Evolutionary conservation across 2,113 vertebrate species (phyloP).

Genomic region (Erpornis zantholeuca): DNA sequence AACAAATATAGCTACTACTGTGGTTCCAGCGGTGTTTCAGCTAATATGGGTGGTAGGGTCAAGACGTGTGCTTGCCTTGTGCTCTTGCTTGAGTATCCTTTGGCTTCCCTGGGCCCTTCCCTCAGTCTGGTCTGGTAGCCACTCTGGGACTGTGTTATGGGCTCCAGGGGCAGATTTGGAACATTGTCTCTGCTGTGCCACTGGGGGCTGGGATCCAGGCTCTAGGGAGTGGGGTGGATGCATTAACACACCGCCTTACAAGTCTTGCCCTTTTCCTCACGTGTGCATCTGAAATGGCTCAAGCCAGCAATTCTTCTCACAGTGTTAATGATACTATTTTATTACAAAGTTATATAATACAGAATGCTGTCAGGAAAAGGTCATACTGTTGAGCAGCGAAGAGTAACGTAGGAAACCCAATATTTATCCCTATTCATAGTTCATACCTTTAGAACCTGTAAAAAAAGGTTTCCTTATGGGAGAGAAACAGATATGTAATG

Average conservation of each 20-base stretch:
- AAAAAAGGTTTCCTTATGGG: neutral
- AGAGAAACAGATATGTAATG: neutral
- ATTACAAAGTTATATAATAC: neutral
- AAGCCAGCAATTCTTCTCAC: neutral
- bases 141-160: neutral
- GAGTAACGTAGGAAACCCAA: neutral
- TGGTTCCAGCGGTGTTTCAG: neutral
- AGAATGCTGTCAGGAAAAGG: neutral
- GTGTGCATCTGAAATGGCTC: neutral
- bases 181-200: neutral
- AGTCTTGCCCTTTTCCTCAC: neutral
- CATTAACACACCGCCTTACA: too few species aligned
- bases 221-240: neutral
- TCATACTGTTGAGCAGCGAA: neutral
- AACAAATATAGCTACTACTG: neutral
- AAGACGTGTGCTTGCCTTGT: neutral
- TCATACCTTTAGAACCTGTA: neutral
- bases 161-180: neutral
- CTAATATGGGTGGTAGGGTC: neutral
- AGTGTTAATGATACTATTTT: neutral
- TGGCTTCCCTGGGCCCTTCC: neutral
- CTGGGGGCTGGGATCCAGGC: neutral
- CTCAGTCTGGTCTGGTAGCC: neutral
- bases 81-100: neutral
- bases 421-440: neutral